A percentile compares a stretch with the other conserved stretches of the same genome.
phyloP scores from a whole-genome alignment of 2,888 invertebrate genomes.

The Aphodius sticticus region DNA sequence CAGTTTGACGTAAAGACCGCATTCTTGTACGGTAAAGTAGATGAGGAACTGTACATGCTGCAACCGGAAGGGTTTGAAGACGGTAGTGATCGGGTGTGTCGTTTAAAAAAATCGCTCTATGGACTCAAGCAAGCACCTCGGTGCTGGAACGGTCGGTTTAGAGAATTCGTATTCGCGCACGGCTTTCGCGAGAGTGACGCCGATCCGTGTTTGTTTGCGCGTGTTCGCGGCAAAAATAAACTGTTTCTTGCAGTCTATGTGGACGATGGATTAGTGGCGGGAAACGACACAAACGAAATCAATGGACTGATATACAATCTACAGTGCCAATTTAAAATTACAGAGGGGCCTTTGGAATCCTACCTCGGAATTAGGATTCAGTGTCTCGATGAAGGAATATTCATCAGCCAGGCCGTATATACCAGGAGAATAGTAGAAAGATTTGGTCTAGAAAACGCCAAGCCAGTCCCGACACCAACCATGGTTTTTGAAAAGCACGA shows the following conservation, averaged over 20 bases:
- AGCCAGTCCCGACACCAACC: background rate
- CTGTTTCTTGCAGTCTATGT: constrained; percentile 47
- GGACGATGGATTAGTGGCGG: constrained; percentile 29
- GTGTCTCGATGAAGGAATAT: background rate
- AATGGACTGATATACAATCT: constrained; percentile 26
- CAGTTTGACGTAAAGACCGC: constrained; percentile 21
- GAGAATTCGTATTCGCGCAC: constrained; percentile 43
- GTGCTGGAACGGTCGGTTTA: too few species aligned
- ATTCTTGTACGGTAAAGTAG: constrained; percentile 38
- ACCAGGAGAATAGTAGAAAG: background rate
- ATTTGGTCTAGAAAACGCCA: constrained; percentile 11
- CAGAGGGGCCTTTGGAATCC: background rate
- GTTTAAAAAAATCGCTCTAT: constrained; percentile 51
- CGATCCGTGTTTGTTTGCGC: constrained; percentile 50
- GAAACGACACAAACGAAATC: constrained; percentile 30
- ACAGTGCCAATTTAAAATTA: constrained; percentile 11
- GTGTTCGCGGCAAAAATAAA: constrained; percentile 34
- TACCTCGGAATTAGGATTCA: constrained; percentile 11
- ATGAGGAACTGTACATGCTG: too few species aligned
- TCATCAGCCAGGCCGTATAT: background rate
- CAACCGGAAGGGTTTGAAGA: constrained; percentile 50
- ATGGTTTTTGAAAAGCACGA: background rate
- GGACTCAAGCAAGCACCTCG: constrained; percentile 55
- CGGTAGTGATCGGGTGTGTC: constrained; percentile 48
- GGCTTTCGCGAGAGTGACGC: constrained; percentile 46